Evolutionary conservation across 2,113 vertebrate genomes (phyloP).

Genomic region (Pachypanchax playfairii): DNA sequence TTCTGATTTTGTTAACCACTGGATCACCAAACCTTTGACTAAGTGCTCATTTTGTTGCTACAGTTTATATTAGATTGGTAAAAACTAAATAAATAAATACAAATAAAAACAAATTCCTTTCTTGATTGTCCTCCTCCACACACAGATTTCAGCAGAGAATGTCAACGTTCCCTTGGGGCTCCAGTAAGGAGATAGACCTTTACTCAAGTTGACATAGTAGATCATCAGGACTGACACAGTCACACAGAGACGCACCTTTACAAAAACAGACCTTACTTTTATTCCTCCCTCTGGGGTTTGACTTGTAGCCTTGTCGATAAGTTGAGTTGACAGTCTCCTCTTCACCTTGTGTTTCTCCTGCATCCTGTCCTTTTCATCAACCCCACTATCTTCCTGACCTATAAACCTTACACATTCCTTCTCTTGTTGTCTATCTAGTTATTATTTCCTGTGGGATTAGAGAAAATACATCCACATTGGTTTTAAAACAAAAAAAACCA

Average conservation of each 20-base stretch:
- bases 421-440: background rate
- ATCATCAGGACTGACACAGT: conserved; percentile 58
- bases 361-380: conserved; percentile 37
- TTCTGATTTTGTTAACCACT: background rate
- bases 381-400: conserved; percentile 16
- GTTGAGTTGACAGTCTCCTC: conserved; percentile 58
- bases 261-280: conserved; percentile 31
- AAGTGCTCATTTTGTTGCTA: background rate
- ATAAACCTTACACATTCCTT: conserved; percentile 1
- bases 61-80: no score
- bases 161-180: conserved; percentile 53
- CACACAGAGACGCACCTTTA: background rate
- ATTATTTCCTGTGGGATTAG: conserved; percentile 5
- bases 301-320: conserved; percentile 65
- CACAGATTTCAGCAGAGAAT: conserved; percentile 39
- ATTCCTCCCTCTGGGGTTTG: conserved; percentile 48
- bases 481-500: no score
- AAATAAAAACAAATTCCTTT: no score
- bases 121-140: conserved; percentile 4
- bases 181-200: conserved; percentile 51
- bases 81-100: no score
- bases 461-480: background rate
- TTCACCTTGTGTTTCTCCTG: conserved; percentile 44
- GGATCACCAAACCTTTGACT: background rate
- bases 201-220: conserved; percentile 59